These are phyloP conservation scores for Coptodon bakossiorum DNA, from an alignment of 2,113 vertebrate species.

Conservation along the genomic window DNA sequence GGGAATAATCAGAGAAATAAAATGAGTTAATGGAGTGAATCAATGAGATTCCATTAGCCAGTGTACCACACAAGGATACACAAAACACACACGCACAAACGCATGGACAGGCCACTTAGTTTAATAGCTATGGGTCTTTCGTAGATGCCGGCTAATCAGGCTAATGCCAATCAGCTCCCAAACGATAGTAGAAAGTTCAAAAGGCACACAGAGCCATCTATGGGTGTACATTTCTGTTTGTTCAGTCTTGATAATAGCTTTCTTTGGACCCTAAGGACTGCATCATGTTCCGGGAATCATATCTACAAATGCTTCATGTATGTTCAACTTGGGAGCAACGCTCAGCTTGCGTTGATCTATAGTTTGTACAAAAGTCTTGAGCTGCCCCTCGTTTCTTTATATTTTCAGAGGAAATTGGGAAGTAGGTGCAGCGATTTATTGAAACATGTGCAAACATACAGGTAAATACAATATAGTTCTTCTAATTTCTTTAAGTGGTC, in stretches of 20 bases:
- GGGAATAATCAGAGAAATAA: slow-evolving; percentile 17
- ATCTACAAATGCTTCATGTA: background rate
- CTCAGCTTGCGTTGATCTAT: background rate
- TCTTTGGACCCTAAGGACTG: background rate
- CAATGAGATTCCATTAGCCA: slow-evolving; percentile 54
- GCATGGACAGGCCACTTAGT: slow-evolving; percentile 32
- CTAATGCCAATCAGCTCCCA: slow-evolving; percentile 20
- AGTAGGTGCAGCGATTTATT: background rate
- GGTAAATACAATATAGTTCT: background rate
- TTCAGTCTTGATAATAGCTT: background rate
- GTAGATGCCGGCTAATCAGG: slow-evolving; percentile 22
- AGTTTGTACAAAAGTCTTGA: background rate
- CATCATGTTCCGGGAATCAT: background rate
- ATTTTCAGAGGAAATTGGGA: background rate
- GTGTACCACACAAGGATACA: background rate
- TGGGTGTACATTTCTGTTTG: background rate
- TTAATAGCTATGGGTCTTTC: slow-evolving; percentile 18
- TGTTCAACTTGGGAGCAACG: background rate
- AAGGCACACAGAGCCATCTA: background rate
- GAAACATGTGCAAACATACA: background rate
- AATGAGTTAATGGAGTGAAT: slow-evolving; percentile 53
- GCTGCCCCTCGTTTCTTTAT: background rate
- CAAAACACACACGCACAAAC: background rate
- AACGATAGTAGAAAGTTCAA: background rate
- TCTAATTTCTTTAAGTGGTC: background rate